A percentile compares a stretch with the other conserved stretches of the same genome.
Conservation (phyloP, 2,888 invertebrate species). For the Cantharis lateralis region DNA sequence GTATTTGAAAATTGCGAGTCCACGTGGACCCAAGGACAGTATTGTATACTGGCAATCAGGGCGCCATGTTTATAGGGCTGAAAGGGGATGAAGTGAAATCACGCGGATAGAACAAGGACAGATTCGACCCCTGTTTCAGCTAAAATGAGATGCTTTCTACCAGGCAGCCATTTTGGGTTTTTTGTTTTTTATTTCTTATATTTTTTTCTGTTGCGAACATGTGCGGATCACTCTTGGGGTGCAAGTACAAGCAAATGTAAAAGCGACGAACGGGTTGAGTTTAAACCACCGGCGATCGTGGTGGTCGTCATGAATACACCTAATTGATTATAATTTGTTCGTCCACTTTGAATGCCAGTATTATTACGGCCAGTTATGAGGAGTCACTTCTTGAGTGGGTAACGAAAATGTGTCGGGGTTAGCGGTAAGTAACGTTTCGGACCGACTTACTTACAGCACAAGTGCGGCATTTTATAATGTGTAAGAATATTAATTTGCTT, state of each 20-base stretch:
- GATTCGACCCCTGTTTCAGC: constrained; percentile 57
- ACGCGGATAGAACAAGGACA: constrained; percentile 58
- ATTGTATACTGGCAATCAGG: constrained; percentile 60
- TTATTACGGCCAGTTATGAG: constrained; percentile 20
- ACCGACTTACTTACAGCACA: background rate
- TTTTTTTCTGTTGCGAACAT: constrained; percentile 59
- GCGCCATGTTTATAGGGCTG: constrained; percentile 60
- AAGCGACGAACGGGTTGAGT: constrained; percentile 38
- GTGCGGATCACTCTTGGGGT: constrained; percentile 56
- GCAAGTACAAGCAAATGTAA: constrained; percentile 53
- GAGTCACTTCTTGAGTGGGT: constrained; percentile 14
- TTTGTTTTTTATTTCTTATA: constrained; percentile 62
- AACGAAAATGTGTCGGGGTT: background rate
- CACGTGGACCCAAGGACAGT: constrained; percentile 55
- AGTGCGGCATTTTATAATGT: constrained; percentile 10
- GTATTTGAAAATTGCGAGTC: constrained; percentile 41
- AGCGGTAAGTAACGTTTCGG: background rate
- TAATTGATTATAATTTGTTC: constrained; percentile 30
- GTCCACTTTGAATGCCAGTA: constrained; percentile 23
- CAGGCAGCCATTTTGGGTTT: constrained; percentile 75
- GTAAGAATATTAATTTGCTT: constrained; percentile 20
- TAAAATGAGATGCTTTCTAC: constrained; percentile 60
- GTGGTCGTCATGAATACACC: constrained; percentile 26
- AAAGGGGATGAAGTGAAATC: constrained; percentile 58
- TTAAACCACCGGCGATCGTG: constrained; percentile 17